Conservation (phyloP, 2,797 vertebrate genomes). For the Pseudochromis fuscus region DNA sequence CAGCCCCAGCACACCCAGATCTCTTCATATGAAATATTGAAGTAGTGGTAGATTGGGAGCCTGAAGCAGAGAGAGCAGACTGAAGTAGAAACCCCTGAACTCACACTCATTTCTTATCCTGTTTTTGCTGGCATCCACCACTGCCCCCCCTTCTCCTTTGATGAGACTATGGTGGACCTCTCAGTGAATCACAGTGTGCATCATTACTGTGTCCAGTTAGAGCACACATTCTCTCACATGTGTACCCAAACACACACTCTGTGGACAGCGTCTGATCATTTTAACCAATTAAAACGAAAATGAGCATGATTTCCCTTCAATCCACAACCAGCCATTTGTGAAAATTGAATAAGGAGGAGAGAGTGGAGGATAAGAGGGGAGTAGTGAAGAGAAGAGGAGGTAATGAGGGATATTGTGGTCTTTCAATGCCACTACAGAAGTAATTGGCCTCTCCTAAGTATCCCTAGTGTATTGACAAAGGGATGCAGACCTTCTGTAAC, state of each 20-base stretch:
- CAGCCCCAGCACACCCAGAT: conserved; percentile 56
- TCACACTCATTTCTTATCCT: conserved; percentile 58
- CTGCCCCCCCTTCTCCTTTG: not conserved
- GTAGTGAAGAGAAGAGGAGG: conserved; percentile 33
- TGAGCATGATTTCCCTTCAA: conserved; percentile 60
- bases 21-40: conserved; percentile 83
- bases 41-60: conserved; percentile 62
- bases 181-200: conserved; percentile 36
- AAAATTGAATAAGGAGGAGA: conserved; percentile 54
- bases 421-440: conserved; percentile 52
- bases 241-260: conserved; percentile 14
- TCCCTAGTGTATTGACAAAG: conserved; percentile 54
- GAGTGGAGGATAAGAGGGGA: conserved; percentile 46
- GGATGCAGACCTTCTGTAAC: conserved; percentile 29
- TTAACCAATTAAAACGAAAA: conserved; percentile 69
- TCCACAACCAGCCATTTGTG: conserved; percentile 61
- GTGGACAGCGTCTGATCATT: conserved; percentile 47
- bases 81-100: conserved; percentile 52
- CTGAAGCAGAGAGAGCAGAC: conserved; percentile 58
- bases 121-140: conserved; percentile 43
- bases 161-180: conserved; percentile 16
- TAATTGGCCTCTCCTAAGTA: conserved; percentile 54
- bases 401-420: conserved; percentile 58
- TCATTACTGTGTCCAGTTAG: conserved; percentile 42
- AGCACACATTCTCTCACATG: conserved; percentile 1